Evolutionary conservation across 1,140 invertebrate species (phyloP).

Genomic region (Trissolcus basalis): DNA sequence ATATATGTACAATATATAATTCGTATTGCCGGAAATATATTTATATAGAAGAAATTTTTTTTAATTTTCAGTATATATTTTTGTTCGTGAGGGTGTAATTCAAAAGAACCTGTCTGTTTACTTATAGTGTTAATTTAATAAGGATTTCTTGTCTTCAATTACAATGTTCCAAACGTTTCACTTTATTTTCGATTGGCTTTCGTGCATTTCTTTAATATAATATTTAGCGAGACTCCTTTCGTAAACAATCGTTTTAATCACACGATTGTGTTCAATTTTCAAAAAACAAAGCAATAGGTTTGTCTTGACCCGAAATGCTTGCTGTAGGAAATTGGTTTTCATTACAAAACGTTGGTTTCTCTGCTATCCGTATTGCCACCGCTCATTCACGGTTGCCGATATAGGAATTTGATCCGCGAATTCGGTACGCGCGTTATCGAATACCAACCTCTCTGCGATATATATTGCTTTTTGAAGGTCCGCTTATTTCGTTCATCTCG

Average conservation of each 20-base stretch:
- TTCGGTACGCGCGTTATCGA: slow-evolving; percentile 46
- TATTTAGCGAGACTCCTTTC: too few relatives aligned
- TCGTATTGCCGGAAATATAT: too few relatives aligned
- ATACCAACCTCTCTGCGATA: slow-evolving; percentile 59
- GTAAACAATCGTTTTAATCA: neutral
- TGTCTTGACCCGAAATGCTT: slow-evolving; percentile 27
- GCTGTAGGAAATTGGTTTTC: slow-evolving; percentile 41
- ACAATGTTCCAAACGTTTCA: too few relatives aligned
- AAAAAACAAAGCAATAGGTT: slow-evolving; percentile 1
- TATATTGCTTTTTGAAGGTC: slow-evolving; percentile 63
- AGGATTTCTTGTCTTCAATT: too few relatives aligned
- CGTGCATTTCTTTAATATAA: too few relatives aligned
- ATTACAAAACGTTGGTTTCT: slow-evolving; percentile 35
- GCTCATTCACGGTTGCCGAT: slow-evolving; percentile 57
- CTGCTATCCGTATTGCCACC: slow-evolving; percentile 37
- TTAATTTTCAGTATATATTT: too few relatives aligned
- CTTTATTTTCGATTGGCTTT: too few relatives aligned
- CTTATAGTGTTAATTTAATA: too few relatives aligned
- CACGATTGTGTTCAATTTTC: slow-evolving; percentile 16
- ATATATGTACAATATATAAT: too few relatives aligned
- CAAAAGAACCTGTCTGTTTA: too few relatives aligned
- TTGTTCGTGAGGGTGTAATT: too few relatives aligned
- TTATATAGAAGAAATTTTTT: too few relatives aligned
- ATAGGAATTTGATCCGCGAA: slow-evolving; percentile 64
- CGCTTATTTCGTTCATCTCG: slow-evolving; percentile 54